Base-by-base conservation (phyloP, 2,113 vertebrate genomes). In the Seriola aureovittata region DNA sequence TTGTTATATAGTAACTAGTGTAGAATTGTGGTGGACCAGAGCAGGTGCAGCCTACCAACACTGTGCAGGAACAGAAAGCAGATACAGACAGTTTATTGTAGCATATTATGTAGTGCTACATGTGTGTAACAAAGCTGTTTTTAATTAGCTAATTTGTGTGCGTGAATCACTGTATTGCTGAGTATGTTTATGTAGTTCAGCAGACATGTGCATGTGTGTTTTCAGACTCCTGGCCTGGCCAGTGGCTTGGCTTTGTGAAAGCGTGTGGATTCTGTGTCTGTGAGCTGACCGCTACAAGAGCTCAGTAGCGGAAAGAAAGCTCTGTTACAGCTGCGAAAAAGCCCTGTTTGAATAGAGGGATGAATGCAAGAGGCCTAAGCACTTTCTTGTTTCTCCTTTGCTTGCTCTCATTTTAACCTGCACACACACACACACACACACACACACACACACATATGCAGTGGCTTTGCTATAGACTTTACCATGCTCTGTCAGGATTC, bases 211-310 rank as follows among this genome's bases (percentile, higher is more conserved):
- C 0, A n/a, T 54, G 8, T 64, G 34, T 59, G 44, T 71, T 52
- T 62, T 54, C 62, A 46, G 60, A 71, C 60, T 52, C 64, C 58
- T 86, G 67, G 82, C 77, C 80, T 17, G 2, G 67, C 38, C 64
- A 25, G 80, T 42, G 44, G 75, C 70, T 71, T 85, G 89, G 81
- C 75, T 90, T 92, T 85, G 62, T 64, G 13, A 74, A 75, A 76
- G 63, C 16, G 4, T 88, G 78, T 88, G 89, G 87, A 89, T 87
- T 93, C 80, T 81, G 57, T 93, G 89, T 90, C 85, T 92, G 88
- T 68, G 79, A 85, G 84, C 80, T 83, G 74, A 81, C 85, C 70
- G 60, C 68, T 74, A 92, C 90, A 90, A 92, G 86, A 86, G 87
- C 78, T 81, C 66, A 80, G 75, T 58, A 32, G n/a, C 29, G 85